Base-by-base conservation (phyloP, 2,888 invertebrate species). In the Cabera pusaria region DNA sequence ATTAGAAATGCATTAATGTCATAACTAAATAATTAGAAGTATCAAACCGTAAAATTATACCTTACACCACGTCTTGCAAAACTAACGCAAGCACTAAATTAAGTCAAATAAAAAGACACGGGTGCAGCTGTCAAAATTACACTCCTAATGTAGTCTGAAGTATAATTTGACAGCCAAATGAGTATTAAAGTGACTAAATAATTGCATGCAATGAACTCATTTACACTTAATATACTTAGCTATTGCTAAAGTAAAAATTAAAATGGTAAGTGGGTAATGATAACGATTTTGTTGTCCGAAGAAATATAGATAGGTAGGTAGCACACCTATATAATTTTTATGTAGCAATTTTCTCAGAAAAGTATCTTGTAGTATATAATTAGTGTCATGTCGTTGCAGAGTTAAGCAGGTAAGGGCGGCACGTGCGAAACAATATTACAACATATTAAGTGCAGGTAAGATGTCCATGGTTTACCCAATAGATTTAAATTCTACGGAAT, bases 81-180 rank as follows among this genome's bases (percentile, higher is more conserved):
- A 39, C 37, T 44, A 34, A 28, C 22, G 25, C 17, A 35, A 24
- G 21, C 5, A 21, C 6, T 11, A 5, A 25, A 20, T 26, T 18
- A 21, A 20, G 20, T 9, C 20, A 39, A 35, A 41, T 28, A 45
- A 31, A n/a, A 34, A 32, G 10, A 28, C 21, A 33, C 20, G 16
- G 32, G 21, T 4, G 17, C 25, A 25, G 11, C 2, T 25, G 22
- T 18, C 12, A 14, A 17, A 41, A 42, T 16, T 7, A 19, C 17
- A 18, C 17, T 0, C 0, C 8, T 38, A 36, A 33, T 38, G 27
- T 24, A 27, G 10, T 16, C 28, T 17, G 27, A 27, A 17, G 24
- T 39, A 39, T 40, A 44, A 48, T 48, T 44, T 34, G 40, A 36
- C 43, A 48, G 21, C 24, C 19, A 35, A 39, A 44, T 39, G 38